Evolutionary conservation across 2,797 vertebrate genomes (phyloP), one percentile per base, ranked within the genome.

Genomic region (Lindbergichthys nudifrons): DNA sequence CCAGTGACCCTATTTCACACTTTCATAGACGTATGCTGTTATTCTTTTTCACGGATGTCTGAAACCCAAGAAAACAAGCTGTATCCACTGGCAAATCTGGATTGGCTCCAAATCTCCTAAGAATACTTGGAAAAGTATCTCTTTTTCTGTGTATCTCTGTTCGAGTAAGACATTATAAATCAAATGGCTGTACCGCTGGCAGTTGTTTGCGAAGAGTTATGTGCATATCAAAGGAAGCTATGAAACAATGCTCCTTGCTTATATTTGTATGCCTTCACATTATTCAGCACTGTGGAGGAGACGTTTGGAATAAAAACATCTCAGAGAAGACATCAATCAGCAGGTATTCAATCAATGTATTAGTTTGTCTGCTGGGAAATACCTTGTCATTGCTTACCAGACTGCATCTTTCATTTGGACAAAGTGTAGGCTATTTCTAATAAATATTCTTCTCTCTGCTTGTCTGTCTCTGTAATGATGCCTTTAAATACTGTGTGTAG

Each of bases 191-290:
- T 36, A 32, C 46, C 0, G 0, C 64, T 65, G 73, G 23, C 60
- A 67, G 50, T 50, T 56, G 43, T 66, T 65, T 47, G 47, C 45
- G 3, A 18, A 57, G 52, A 50, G 46, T 75, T 68, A 61, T 75
- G 73, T 64, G 46, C 51, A 64, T 46, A 59, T 51, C 45, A 65
- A 63, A 60, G 57, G 46, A 21, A 14, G 41, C 48, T 36, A 60
- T 69, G 54, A 73, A 53, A 72, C 54, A 48, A 23, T 43, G 42
- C 16, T 57, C 15, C 47, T 11, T 46, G 54, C 52, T 48, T 45
- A 2, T 65, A 19, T 53, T 63, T 58, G 43, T 52, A 65, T 73
- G 50, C 54, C 9, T 39, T 60, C 16, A 52, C 51, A 45, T 53
- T 52, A 68, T 63, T 70, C 59, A 54, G 16, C 54, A 10, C 11